Base-by-base conservation (phyloP, 64 coral and sea anemone species). In the Acropora tenuis region DNA sequence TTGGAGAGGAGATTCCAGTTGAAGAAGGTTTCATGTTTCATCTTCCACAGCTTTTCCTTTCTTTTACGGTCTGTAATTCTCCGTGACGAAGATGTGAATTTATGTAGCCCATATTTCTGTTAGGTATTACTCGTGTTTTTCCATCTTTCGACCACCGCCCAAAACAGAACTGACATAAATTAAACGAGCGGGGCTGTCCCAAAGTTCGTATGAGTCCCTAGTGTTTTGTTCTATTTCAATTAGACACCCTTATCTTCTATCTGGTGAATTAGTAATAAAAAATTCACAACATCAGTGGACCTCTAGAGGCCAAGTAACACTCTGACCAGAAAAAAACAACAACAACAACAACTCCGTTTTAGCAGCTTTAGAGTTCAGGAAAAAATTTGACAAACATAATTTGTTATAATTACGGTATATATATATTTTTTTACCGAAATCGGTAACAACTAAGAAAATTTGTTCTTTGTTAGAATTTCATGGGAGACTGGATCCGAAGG, bases 361-460 rank as follows among this genome's bases (percentile, higher is more conserved):
- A 63, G 59, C 59, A 63, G 59, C 59, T 63, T 63, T 63, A 63
- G 59, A 63, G 59, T 63, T 63, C 59, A 63, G 59, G 59, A 63
- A 63, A 63, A 63, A 63, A 63, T 63, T 63, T 63, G 59, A 63
- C 59, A 63, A 63, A 63, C 59, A 63, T 63, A 63, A 63, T 63
- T 63, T 63, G 59, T 63, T 63, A 63, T 63, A 63, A 63, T 63
- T 63, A 63, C 59, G 59, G 59, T 63, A 63, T 63, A 63, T 63
- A 63, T 63, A 63, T 63, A 63, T 63, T 63, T 63, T 63, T 63
- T 63, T n/a, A 63, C 59, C 59, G 59, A 63, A 63, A 63, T 63
- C 59, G 59, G 59, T 63, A 63, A 63, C 59, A 63, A 63, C 59
- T 63, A 63, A 63, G 59, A 63, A 63, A 63, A 63, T 63, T 63